Base-by-base conservation (phyloP, 1,140 invertebrate genomes). In the Drosophila pachea region DNA sequence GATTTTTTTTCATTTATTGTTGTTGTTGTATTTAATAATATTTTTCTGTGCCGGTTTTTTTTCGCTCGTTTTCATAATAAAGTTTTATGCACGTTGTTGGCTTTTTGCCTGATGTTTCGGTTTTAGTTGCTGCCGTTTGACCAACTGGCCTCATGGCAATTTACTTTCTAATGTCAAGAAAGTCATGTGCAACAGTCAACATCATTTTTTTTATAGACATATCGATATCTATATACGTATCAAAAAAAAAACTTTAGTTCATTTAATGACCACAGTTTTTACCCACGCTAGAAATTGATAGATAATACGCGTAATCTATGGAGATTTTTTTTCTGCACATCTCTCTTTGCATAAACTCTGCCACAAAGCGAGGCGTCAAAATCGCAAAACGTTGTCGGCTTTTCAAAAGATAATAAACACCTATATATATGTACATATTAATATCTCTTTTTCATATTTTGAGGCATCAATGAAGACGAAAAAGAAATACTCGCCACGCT, bases 81-180 rank as follows among this genome's bases (percentile, higher is more conserved):
- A 70, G 61, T 68, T 68, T 68, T 63, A 49, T 68, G 65, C 58
- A 68, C 56, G 50, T 62, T 68, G 58, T 38, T 67, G 36, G 45
- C 31, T 47, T 59, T 67, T 45, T 50, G 48, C 12, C 31, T 52
- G 54, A 40, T 47, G 47, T 40, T 54, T 73, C 36, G 60, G 35
- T 45, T 43, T 14, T 40, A 59, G 55, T 43, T 60, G 74, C 12
- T 74, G 65, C 68, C 56, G 65, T 75, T 86, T 86, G 82, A 86
- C 81, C 81, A 86, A 86, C 74, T 86, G 82, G 81, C 81, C 81
- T 86, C 50, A 86, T 81, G 74, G 81, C 82, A 86, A 86, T 86
- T 86, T 86, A 86, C 81, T 86, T 86, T 86, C 81, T 86, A 86
- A 86, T 86, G 81, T 77, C 81, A 86, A 52, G 71, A 84, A 86